Conservation (phyloP, 1,140 invertebrate species). For the Plutomurus gul region DNA sequence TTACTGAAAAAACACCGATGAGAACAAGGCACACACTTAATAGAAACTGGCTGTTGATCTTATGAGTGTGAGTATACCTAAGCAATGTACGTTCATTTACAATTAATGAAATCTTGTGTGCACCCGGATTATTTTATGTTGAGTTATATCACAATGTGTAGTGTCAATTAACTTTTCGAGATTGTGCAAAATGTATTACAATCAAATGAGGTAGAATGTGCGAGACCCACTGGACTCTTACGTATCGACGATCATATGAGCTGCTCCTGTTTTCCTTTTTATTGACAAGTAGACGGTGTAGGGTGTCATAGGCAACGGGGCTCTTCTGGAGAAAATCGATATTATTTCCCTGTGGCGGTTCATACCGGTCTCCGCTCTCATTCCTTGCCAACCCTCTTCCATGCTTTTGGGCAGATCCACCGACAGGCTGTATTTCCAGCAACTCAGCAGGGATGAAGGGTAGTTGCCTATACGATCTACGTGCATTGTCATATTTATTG, state of each 20-base stretch:
- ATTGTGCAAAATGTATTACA: no score
- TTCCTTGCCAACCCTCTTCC: neutral
- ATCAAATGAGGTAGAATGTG: neutral
- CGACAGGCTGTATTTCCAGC: no score
- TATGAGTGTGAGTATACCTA: neutral
- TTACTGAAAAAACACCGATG: no score
- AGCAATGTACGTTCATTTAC: no score
- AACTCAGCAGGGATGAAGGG: no score
- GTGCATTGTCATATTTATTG: no score
- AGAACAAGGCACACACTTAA: no score
- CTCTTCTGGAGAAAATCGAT: constrained; percentile 10
- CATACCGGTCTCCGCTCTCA: neutral
- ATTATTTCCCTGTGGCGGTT: neutral
- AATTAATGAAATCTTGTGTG: no score
- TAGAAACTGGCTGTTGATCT: neutral
- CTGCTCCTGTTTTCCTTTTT: neutral
- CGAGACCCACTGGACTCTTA: neutral
- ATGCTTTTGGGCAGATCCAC: neutral
- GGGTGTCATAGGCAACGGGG: neutral
- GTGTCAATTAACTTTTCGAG: neutral
- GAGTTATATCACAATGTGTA: neutral
- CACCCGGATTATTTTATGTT: no score
- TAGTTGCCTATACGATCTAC: no score
- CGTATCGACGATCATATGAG: neutral
- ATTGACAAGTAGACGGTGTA: neutral